Base-by-base conservation (phyloP, 2,113 vertebrate genomes). In the Semicossyphus pulcher region DNA sequence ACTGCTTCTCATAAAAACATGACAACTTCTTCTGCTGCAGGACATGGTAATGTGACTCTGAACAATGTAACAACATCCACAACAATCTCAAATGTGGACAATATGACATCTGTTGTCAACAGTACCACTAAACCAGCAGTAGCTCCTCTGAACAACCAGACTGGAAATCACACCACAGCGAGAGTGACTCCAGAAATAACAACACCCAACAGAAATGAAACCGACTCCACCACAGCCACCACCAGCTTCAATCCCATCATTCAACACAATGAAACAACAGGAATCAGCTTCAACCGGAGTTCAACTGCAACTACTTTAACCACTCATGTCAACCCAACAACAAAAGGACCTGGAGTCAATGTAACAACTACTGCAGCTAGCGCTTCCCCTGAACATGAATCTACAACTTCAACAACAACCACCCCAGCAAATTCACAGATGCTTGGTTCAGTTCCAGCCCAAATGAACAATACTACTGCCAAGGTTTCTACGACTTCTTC, bases 71-170 rank as follows among this genome's bases (percentile, higher is more conserved):
- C 62, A 5, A 29, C 26, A 41, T 7, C 31, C 1, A 20, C 26
- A 41, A 28, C 18, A 37, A 51, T 62, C 20, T 7, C 47, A 20
- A 67, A 51, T 15, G 10, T 44, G 12, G 48, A 34, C 6, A 41
- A 16, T n/a, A 26, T 3, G 7, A n/a, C n/a, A 62, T 15, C 62
- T 36, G 7, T 25, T 28, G 16, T 26, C 0, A 2, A 21, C 26
- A 65, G 26, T 26, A 49, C 7, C 26, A 72, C 59, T 16, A 41
- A 29, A 62, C 16, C 79, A 2, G 52, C 83, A 7, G 9, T 16
- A n/a, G 32, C 53, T 29, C 45, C 73, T 42, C 3, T 45, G 3
- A 36, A 18, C 14, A 77, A 81, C 26, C 53, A 71, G 8, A 81
- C 70, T 5, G 18, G 14, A 58, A 47, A 78, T 68, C 16, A 39